These are phyloP conservation scores for Drosophila yakuba DNA, from an alignment of 1,140 invertebrate genomes.

Conservation along the genomic window DNA sequence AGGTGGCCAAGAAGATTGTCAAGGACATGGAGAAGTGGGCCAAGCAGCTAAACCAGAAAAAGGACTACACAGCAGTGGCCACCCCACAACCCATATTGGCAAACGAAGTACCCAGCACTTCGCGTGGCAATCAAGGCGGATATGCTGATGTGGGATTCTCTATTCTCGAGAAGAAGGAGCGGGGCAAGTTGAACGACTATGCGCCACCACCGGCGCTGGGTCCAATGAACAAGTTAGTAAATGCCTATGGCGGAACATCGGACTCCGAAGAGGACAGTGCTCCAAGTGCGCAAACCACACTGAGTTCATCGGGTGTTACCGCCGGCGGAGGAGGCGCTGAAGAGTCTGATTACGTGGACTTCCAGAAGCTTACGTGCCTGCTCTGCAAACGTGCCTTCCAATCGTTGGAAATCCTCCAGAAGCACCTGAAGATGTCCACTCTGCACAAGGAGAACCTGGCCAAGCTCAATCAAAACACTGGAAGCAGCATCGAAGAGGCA, in stretches of 20 bases:
- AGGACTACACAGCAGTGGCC: slow-evolving; percentile 88
- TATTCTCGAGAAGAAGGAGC: slow-evolving; percentile 89
- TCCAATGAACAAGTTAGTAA: slow-evolving; percentile 87
- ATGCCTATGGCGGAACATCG: slow-evolving; percentile 88
- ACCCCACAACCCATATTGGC: slow-evolving; percentile 65
- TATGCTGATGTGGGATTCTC: slow-evolving; percentile 96
- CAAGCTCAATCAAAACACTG: slow-evolving; percentile 43
- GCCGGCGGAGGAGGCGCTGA: slow-evolving; percentile 84
- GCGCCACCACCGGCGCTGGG: slow-evolving; percentile 20
- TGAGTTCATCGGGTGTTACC: neutral
- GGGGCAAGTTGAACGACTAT: slow-evolving; percentile 56
- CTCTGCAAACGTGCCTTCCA: slow-evolving; percentile 98
- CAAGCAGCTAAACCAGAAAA: slow-evolving; percentile 98
- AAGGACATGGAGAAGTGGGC: slow-evolving; percentile 99
- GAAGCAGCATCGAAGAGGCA: slow-evolving; percentile 11
- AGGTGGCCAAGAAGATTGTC: slow-evolving; percentile 98
- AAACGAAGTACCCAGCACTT: slow-evolving; percentile 63
- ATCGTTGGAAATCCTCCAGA: slow-evolving; percentile 93
- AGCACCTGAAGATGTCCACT: slow-evolving; percentile 97
- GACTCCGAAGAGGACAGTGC: slow-evolving; percentile 81
- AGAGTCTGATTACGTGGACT: slow-evolving; percentile 91
- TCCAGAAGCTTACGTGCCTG: slow-evolving; percentile 95
- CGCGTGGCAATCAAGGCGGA: slow-evolving; percentile 84
- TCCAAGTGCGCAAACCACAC: slow-evolving; percentile 85
- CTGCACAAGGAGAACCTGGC: slow-evolving; percentile 97